Evolutionary conservation across 2,888 invertebrate genomes (phyloP), one percentile per base, ranked within the genome.

Genomic region (Apodemia mormo): DNA sequence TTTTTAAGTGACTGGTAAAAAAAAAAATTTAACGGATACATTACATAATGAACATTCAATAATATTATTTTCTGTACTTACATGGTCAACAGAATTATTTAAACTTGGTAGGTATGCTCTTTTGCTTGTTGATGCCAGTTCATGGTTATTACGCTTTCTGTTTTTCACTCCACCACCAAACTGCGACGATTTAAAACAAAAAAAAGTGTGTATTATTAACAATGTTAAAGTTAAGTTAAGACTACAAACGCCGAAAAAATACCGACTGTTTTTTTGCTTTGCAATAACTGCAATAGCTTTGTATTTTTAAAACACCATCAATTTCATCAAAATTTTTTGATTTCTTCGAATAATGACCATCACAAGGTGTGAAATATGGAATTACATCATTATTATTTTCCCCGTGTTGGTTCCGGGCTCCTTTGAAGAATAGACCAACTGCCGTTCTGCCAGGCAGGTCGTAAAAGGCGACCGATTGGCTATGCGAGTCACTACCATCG

Each of bases 1-100:
- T 65, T 10, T 65, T 65, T 43, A 65, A 40, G 40, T 65, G 65
- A 65, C 29, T 65, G 3, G 65, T 5, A 65, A 65, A 65, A 37
- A 40, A 43, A 6, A 43, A 29, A 29, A 43, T 40, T 33, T 43
- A 7, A 65, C 37, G 2, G 22, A 10, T 29, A 29, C 10, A 58
- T 43, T 65, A 43, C 65, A 43, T 10, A 43, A 10, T 40, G 65
- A 37, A 43, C 37, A 40, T 43, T 65, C 43, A 40, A 65, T 65
- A 58, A 29, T 29, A 58, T 58, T 58, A 30, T 56, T 56, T 56
- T 22, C 7, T 56, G 56, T 56, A 58, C 56, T 29, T 9, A 58
- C 56, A 30, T 4, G 9, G 29, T 22, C n/a, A 58, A 29, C n/a
- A 29, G 29, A 58, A 29, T 29, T 29, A 45, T 45, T 45, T 45